phyloP scores from a whole-genome alignment of 2,888 invertebrate species.

The Sesia apiformis region DNA sequence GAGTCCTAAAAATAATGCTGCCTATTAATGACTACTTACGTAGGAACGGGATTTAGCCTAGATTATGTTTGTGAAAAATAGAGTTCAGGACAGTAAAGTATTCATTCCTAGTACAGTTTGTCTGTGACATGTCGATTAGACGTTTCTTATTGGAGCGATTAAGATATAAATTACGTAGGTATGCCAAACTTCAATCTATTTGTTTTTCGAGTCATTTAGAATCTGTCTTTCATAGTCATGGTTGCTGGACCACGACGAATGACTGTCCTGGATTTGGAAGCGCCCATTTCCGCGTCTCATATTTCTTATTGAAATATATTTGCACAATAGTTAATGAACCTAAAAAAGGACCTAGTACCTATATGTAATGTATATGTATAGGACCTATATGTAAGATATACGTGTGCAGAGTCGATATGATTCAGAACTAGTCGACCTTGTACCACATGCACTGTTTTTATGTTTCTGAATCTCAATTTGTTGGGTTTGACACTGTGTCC shows the following conservation, averaged over 20 bases:
- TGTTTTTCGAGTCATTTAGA: slow-evolving; percentile 44
- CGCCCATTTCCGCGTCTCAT: slow-evolving; percentile 51
- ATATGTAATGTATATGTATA: no score
- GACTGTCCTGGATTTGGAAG: slow-evolving; percentile 30
- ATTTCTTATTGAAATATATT: slow-evolving; percentile 34
- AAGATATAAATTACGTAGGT: slow-evolving; percentile 14
- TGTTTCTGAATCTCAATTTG: slow-evolving; percentile 16
- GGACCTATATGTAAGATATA: not conserved
- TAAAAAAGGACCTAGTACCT: not conserved
- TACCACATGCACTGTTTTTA: slow-evolving; percentile 4
- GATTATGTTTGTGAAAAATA: no score
- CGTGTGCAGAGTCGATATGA: not conserved
- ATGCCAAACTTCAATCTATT: slow-evolving; percentile 26
- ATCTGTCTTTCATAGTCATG: slow-evolving; percentile 40
- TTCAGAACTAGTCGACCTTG: not conserved
- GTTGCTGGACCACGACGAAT: slow-evolving; percentile 41
- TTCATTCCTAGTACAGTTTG: no score
- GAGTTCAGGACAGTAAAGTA: no score
- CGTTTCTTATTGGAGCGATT: not conserved
- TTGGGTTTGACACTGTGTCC: slow-evolving; percentile 24
- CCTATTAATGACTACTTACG: no score
- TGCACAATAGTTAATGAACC: slow-evolving; percentile 20
- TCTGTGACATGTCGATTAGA: not conserved
- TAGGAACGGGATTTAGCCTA: no score
- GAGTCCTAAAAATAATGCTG: no score